Conservation (phyloP, 2,888 invertebrate genomes). For the Sesamia inferens region DNA sequence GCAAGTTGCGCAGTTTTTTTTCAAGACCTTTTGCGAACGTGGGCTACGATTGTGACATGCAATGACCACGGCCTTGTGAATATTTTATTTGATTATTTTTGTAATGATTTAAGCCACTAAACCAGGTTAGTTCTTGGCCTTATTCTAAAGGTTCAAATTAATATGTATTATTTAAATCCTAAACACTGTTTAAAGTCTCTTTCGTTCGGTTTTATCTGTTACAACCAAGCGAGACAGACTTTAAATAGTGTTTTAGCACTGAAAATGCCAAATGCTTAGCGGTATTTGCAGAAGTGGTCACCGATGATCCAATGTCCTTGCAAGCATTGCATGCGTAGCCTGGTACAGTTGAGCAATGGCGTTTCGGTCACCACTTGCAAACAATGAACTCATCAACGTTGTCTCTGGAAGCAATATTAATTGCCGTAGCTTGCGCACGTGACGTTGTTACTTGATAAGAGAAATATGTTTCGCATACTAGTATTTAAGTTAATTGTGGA, state of each 20-base stretch:
- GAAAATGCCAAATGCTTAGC: constrained; percentile 24
- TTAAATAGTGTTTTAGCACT: neutral
- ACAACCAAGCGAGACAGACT: neutral
- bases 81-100: constrained; percentile 47
- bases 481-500: constrained; percentile 53
- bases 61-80: constrained; percentile 71
- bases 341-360: constrained; percentile 79
- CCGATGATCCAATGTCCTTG: constrained; percentile 77
- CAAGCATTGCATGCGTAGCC: constrained; percentile 72
- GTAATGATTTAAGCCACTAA: constrained; percentile 29
- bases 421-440: constrained; percentile 73
- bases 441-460: constrained; percentile 71
- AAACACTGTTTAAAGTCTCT: constrained; percentile 11
- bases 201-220: constrained; percentile 5
- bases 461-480: constrained; percentile 57
- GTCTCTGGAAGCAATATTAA: constrained; percentile 81
- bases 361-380: constrained; percentile 83
- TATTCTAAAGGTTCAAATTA: constrained; percentile 38
- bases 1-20: constrained; percentile 72
- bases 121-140: constrained; percentile 35
- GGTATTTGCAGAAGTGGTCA: constrained; percentile 65
- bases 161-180: constrained; percentile 49
- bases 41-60: constrained; percentile 75
- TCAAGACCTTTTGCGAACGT: constrained; percentile 67
- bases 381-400: constrained; percentile 86